phyloP scores from a whole-genome alignment of 2,888 invertebrate genomes.

The Eupithecia abbreviata region DNA sequence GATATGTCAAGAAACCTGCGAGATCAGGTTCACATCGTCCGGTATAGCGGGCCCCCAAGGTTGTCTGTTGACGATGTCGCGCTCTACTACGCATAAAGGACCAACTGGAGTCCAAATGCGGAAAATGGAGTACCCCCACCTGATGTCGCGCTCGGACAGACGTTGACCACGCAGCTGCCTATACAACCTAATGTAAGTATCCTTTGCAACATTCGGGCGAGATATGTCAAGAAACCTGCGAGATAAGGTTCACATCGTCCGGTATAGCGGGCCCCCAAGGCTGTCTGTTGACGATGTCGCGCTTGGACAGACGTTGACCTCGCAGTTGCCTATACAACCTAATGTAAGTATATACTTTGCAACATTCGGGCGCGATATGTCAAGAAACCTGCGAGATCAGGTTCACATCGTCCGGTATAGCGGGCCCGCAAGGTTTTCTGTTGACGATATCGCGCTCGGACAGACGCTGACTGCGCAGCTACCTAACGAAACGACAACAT shows the following conservation, averaged over 20 bases:
- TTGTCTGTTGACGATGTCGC: too few species aligned
- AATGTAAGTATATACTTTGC: too few species aligned
- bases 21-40: conserved; percentile 88
- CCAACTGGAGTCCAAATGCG: too few species aligned
- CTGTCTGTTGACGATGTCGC: conserved; percentile 81
- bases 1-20: conserved; percentile 85
- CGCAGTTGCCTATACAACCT: too few species aligned
- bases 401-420: conserved; percentile 87
- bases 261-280: conserved; percentile 84
- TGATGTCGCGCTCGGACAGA: conserved; percentile 80
- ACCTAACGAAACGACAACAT: conserved; percentile 49
- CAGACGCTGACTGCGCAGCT: conserved; percentile 81
- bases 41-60: conserved; percentile 78
- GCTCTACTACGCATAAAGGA: too few species aligned
- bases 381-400: too few species aligned
- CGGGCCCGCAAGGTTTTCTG: conserved; percentile 80
- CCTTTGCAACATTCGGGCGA: background rate
- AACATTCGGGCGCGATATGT: too few species aligned
- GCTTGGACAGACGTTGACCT: conserved; percentile 64
- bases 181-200: conserved; percentile 83
- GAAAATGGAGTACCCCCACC: too few species aligned
- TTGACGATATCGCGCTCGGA: conserved; percentile 82
- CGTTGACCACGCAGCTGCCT: conserved; percentile 81
- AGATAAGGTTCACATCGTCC: conserved; percentile 87
- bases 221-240: too few species aligned